Evolutionary conservation across 2,797 vertebrate genomes (phyloP), one percentile per base, ranked within the genome.

Genomic region (Helostoma temminkii): DNA sequence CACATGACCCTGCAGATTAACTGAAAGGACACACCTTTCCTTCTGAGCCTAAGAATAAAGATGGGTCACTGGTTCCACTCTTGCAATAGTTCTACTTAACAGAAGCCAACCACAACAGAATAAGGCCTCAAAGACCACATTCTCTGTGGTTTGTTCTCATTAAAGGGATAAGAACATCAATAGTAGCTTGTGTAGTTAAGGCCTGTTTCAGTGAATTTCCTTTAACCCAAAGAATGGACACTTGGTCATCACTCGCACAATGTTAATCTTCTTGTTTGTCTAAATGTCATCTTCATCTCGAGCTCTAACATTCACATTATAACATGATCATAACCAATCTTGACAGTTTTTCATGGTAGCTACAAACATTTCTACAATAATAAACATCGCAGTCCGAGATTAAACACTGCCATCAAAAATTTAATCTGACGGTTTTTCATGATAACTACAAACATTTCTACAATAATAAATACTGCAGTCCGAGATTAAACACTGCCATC

Each of bases 11-110:
- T 66, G 76, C 52, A 76, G 72, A 79, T 60, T 82, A 81, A 81
- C 80, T 77, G 66, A 74, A 80, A 71, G 78, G 87, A 85, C 91
- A 90, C 88, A 85, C 88, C 91, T 92, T 89, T 89, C 82, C 86
- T 89, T 75, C 87, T 66, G 56, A 83, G 76, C 46, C 71, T 71
- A 81, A 84, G 74, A 91, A 91, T 88, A 83, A 85, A 87, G 65
- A 81, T 36, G 21, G 76, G 68, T 74, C 72, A 63, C 47, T 47
- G 57, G 43, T 66, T 56, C 47, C 46, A 61, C 12, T 78, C 74
- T 45, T 80, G 68, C 78, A 67, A 43, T 55, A 14, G 48, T 74
- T 71, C 53, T 81, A 59, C 71, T 76, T 32, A 76, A 48, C 68
- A 66, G 32, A 64, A 22, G 45, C 69, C 71, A 76, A 69, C 41